Base-by-base conservation (phyloP, 2,888 invertebrate genomes). In the Agrochola lychnidis region DNA sequence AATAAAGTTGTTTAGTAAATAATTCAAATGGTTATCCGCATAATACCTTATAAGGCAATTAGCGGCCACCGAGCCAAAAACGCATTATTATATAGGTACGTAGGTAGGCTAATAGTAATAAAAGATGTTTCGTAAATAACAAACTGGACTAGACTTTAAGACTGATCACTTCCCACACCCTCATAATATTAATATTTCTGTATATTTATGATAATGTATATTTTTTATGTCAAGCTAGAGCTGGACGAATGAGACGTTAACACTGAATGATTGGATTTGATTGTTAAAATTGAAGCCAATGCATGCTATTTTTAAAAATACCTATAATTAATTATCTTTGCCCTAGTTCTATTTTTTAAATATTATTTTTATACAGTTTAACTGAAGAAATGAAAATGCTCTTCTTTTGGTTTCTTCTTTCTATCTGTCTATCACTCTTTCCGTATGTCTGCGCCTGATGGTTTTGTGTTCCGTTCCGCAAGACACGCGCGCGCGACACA, bases 1-100 rank as follows among this genome's bases (percentile, higher is more conserved):
- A 12, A 12, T n/a, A n/a, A n/a, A 56, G n/a, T 57, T 25, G 5
- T 57, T 57, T 30, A 25, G 12, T n/a, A 12, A 5, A 30, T 71
- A 61, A 69, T 73, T 48, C 22, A 62, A 68, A 79, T 69, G 57
- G 69, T 45, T 67, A 22, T 61, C n/a, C 14, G n/a, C 67, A 63
- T 48, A 72, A 51, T 30, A 45, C 84, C 82, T 1, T 84, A 42
- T 25, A 76, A 2, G 76, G 76, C 19, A 72, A 68, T 70, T 64
- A 82, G 63, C 57, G 36, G 30, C 19, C 25, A 73, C 16, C 9
- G 12, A 78, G 45, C 75, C 53, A 56, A 70, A 76, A 63, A 73
- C 63, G 48, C n/a, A 61, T 22, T n/a, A 14, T n/a, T 16, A 4
- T 16, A 4, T 36, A n/a, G 5, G 16, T 40, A 57, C 22, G 51